Percentiles rank a stretch among this genome's conserved stretches.
Conservation (phyloP, 2,888 invertebrate genomes). For the Standfussiana lucernea region DNA sequence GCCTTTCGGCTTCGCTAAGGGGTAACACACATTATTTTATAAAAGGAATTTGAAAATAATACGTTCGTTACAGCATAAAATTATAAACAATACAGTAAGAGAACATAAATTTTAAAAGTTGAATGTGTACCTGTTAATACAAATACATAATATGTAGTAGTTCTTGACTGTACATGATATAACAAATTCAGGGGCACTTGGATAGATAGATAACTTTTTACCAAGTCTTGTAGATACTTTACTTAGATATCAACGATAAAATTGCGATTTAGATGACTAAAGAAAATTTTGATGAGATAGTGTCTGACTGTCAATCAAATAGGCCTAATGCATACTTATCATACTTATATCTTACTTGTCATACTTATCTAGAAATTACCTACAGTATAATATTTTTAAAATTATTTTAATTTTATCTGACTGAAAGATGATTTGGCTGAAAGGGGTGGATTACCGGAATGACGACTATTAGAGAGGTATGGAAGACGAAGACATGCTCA, state of each 20-base stretch:
- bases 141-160: background rate
- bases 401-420: no score
- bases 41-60: background rate
- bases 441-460: no score
- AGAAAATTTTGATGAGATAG: constrained; percentile 18
- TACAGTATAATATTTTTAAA: background rate
- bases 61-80: background rate
- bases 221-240: background rate
- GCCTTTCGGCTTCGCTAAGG: no score
- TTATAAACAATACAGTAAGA: background rate
- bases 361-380: constrained; percentile 6
- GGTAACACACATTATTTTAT: no score
- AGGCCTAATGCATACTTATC: background rate
- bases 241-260: constrained; percentile 3
- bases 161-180: background rate
- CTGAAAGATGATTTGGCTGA: no score
- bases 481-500: no score
- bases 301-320: constrained; percentile 37
- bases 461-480: no score
- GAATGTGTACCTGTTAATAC: background rate
- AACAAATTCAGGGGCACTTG: constrained; percentile 15
- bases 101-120: background rate
- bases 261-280: constrained; percentile 13
- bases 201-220: constrained; percentile 8
- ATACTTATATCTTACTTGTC: no score